These are phyloP conservation scores for Fulmarus glacialis DNA, from an alignment of 2,113 vertebrate genomes.

Conservation along the genomic window DNA sequence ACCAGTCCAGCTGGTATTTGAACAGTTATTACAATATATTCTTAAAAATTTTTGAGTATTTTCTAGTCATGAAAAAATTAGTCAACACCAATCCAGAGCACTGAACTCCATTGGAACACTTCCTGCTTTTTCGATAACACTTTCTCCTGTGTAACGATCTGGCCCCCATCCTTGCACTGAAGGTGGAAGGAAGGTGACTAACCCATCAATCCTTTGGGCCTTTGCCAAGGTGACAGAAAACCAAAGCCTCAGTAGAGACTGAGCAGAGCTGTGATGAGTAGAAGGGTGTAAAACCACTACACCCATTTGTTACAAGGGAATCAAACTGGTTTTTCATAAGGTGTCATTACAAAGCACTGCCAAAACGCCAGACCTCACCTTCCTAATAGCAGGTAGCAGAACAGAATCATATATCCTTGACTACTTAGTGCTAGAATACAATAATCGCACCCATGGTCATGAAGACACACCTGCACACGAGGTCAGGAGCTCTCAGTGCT, in stretches of 20 bases:
- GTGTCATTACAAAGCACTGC: not conserved
- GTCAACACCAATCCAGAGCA: not conserved
- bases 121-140: accelerated
- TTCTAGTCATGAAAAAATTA: not conserved
- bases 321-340: constrained; percentile 59
- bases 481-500: not conserved
- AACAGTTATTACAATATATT: not conserved
- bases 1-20: not conserved
- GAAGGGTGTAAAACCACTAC: constrained; percentile 55
- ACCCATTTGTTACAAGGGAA: constrained; percentile 44
- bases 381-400: not conserved
- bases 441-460: not conserved
- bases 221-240: not conserved
- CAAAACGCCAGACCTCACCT: constrained; percentile 6
- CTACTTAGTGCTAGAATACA: not conserved
- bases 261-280: not conserved
- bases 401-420: accelerated
- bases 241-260: not conserved
- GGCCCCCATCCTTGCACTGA: not conserved
- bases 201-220: not conserved
- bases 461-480: not conserved
- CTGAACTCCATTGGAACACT: not conserved
- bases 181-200: not conserved
- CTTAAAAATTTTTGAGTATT: not conserved
- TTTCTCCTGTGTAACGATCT: not conserved